Base-by-base conservation (phyloP, 2,797 vertebrate species). In the Hyperoplus immaculatus region DNA sequence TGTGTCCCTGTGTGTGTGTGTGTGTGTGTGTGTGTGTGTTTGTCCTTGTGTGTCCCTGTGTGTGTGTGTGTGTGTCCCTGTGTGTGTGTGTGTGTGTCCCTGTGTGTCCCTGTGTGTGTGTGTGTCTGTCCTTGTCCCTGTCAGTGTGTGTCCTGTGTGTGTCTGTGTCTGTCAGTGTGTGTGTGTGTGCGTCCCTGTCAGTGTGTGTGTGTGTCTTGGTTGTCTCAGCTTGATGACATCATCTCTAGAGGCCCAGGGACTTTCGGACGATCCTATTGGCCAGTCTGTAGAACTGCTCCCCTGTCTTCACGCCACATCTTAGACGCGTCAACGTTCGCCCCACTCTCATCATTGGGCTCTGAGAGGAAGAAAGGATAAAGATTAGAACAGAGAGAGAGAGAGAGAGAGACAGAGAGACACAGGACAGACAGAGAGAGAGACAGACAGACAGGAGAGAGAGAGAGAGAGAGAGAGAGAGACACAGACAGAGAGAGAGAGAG, bases 221-320 rank as follows among this genome's bases (percentile, higher is more conserved):
- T 1, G 46, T 47, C 50, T 11, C 6, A 7, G n/a, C 6, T 10
- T 46, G 72, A 77, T 60, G 77, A 81, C 51, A 14, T 77, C 70
- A 58, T 69, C 71, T 45, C 93, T 95, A 99, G 67, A 99, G 95
- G 77, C 97, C 95, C 8, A 99, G 95, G 2, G 98, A 99, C 94
- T 97, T 98, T 85, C 97, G 97, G 12, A 98, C 97, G 0, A 97
- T 97, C 94, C 97, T 97, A 93, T 97, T 96, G 84, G 98, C 98
- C 1, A 99, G 96, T 88, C 73, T 95, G 91, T 97, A 96, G 67
- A 99, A 99, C 65, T 99, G 97, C 67, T 97, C 96, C 96, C 39
- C 97, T 80, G 92, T 99, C 97, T 14, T 99, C 98, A 0, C 98
- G 95, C 98, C 98, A 99, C 98, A 99, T 99, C 80, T 99, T 99